Evolutionary conservation across 1,140 invertebrate genomes (phyloP), one percentile per base, ranked within the genome.

Genomic region (Hycleus cichorii): DNA sequence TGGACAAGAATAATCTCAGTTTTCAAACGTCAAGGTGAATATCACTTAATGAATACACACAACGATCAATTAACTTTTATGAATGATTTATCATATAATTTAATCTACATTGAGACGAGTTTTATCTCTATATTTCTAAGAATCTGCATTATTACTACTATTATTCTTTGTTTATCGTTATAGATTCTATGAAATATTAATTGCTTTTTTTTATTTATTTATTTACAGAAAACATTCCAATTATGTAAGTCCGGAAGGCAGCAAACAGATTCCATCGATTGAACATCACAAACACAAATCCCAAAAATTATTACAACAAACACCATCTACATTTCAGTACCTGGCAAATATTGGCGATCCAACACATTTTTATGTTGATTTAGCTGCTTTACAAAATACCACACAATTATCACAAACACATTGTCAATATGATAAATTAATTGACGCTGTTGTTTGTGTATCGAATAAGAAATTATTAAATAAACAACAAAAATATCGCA

Each of bases 1-100:
- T 93, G 89, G 90, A 92, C 74, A 90, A 91, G 75, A 92, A 93
- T 75, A 89, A 90, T 74, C 77, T 88, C 77, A 86, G 84, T 83
- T 87, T 88, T 82, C 84, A 89, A 79, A 80, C 84, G 72, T 81
- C 83, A 73, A 86, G 86, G 86, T 88, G 75, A 76, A 70, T 57
- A 18, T 18, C 18, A 18, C 18, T 18, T 18, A 18, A 18, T 18
- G 18, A 18, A 18, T 18, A 18, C 18, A 18, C 18, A 18, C 18
- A 18, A 18, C 18, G 18, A 18, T 18, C 18, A 18, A 18, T 18
- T 18, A 18, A 18, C 18, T 18, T 18, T 18, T 18, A 18, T 18
- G 18, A 18, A 18, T 18, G 18, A 18, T 18, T 18, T 18, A 18
- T 18, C 18, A 18, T 18, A 18, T 18, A 18, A 18, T 18, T 18